These are phyloP conservation scores for Atrichornis clamosus DNA, from an alignment of 2,113 vertebrate genomes.

Conservation along the genomic window DNA sequence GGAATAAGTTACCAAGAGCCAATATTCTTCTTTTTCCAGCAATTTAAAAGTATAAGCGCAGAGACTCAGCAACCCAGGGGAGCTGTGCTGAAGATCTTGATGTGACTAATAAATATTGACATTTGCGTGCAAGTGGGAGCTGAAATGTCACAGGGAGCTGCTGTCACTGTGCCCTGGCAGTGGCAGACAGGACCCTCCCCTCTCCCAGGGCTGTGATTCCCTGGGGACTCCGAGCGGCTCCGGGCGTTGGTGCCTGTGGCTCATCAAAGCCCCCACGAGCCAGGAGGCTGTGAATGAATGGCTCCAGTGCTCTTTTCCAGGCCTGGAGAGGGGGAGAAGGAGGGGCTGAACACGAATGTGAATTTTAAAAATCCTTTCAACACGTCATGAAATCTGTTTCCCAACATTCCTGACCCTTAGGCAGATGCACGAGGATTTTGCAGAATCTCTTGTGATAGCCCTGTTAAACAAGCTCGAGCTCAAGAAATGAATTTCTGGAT, in stretches of 20 bases:
- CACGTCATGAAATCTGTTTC: accelerated
- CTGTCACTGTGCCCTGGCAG: not conserved
- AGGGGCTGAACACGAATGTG: not conserved
- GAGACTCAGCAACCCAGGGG: not conserved
- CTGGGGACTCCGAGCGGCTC: not conserved
- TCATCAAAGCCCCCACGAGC: not conserved
- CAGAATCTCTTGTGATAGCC: not conserved
- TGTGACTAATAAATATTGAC: constrained; percentile 60
- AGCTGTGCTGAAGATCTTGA: not conserved
- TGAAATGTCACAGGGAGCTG: constrained; percentile 39
- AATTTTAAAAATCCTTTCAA: not conserved
- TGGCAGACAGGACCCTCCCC: not conserved
- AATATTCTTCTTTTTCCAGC: not conserved
- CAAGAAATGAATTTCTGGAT: not conserved
- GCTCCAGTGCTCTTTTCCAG: not conserved
- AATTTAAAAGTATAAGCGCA: not conserved
- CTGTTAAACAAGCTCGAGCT: not conserved
- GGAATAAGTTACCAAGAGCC: not conserved
- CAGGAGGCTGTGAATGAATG: not conserved
- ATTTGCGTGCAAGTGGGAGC: constrained; percentile 21
- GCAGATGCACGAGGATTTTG: not conserved
- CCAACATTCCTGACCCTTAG: not conserved
- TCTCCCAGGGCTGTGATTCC: not conserved
- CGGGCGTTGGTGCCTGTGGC: not conserved
- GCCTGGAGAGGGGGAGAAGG: not conserved